Evolutionary conservation across 2,797 vertebrate genomes (phyloP), one percentile per base, ranked within the genome.

Genomic region (Pristis pectinata): DNA sequence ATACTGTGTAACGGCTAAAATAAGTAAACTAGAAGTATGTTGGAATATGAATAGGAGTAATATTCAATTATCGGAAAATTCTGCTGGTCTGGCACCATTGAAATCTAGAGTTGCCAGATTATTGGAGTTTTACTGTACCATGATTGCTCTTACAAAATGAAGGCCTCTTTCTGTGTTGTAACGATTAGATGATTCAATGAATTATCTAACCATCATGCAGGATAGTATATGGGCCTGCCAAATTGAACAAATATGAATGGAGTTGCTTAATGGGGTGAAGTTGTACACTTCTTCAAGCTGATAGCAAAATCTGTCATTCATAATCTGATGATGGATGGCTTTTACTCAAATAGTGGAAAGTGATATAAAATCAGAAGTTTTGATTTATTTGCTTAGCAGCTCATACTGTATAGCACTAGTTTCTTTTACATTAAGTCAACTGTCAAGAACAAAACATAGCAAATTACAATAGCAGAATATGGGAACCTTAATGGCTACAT

Each of bases 401-500:
- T 24, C 59, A 67, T 67, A 41, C 19, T 41, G 10, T n/a, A 30
- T 41, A 67, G 22, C 59, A 37, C n/a, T 41, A n/a, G 59, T 91
- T 91, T 41, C 30, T 87, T 91, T 91, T 67, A 11, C n/a, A 64
- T 93, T 74, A 56, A 17, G 17, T n/a, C 44, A 5, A 13, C 44
- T 24, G 13, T 94, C 70, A 56, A 76, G 87, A 76, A n/a, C 24
- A 56, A 53, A 91, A 19, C 19, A 27, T 76, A 53, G 70, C 92
- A 56, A 56, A 76, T 94, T 94, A 94, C 67, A 94, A 94, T 56
- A 76, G 72, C 27, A 49, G 70, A 53, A 74, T 44, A 74, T 74
- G 44, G 74, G 41, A 53, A 74, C 41, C 24, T 30, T 87, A 87
- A 87, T 87, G 13, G 15, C 11, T 85, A n/a, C 53, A 87, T 27